These are phyloP conservation scores for Octodon degus DNA, from an alignment of 2,113 vertebrate genomes.

Conservation along the genomic window DNA sequence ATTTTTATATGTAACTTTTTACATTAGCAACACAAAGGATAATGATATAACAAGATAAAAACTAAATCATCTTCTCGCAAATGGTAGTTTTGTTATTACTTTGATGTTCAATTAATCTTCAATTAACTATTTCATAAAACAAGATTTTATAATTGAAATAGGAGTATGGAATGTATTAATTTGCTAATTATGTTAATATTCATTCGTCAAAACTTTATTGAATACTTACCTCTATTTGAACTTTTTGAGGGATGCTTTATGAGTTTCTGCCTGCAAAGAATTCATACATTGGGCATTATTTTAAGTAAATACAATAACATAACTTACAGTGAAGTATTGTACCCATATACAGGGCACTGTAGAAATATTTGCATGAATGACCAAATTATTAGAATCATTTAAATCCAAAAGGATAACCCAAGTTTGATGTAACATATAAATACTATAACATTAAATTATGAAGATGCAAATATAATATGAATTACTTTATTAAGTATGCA, in stretches of 20 bases:
- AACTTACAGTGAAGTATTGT: not conserved
- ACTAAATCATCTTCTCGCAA: not conserved
- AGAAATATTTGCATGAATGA: not conserved
- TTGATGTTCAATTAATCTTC: not conserved
- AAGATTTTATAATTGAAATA: not conserved
- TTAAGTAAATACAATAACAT: not conserved
- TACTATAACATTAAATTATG: not conserved
- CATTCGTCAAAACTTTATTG: not conserved
- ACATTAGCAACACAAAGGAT: not conserved
- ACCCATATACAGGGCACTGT: not conserved
- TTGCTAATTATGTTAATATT: not conserved
- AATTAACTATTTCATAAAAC: not conserved
- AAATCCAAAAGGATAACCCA: not conserved
- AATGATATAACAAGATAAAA: constrained; percentile 5
- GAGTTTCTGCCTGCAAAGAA: not conserved
- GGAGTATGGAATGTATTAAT: not conserved
- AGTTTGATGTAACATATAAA: not conserved
- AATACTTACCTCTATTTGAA: not conserved
- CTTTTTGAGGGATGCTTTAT: not conserved
- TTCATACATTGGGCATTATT: not conserved
- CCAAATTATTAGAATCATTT: not conserved
- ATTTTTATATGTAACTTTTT: constrained; percentile 6
- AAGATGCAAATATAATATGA: not conserved
- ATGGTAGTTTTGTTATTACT: not conserved
- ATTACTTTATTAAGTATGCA: not conserved